A percentile compares a stretch with the other conserved stretches of the same genome.
Conservation (phyloP, 2,888 invertebrate species). For the Synanthedon formicaeformis region DNA sequence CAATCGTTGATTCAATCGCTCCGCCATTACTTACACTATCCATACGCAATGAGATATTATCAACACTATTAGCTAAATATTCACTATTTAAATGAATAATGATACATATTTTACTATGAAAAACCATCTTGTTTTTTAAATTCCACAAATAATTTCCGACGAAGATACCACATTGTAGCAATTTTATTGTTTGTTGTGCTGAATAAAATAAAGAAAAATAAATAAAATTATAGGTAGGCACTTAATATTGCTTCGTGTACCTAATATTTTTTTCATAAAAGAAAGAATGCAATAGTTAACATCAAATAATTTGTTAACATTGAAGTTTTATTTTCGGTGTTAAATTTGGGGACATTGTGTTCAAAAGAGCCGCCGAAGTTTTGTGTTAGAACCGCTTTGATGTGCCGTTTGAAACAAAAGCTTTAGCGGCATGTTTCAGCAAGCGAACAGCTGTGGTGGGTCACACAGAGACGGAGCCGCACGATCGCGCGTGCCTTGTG, state of each 20-base stretch:
- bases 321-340: no score
- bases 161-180: no score
- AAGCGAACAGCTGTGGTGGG: slow-evolving; percentile 38
- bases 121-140: not conserved
- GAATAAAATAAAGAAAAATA: no score
- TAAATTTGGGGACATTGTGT: not conserved
- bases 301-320: no score
- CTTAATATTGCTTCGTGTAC: no score
- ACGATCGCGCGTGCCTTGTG: slow-evolving; percentile 29
- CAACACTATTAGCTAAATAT: slow-evolving; percentile 39
- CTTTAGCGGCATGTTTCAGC: slow-evolving; percentile 29
- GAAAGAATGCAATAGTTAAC: no score
- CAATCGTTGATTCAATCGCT: slow-evolving; percentile 46
- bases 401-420: slow-evolving; percentile 19
- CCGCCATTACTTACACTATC: slow-evolving; percentile 39
- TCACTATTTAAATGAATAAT: slow-evolving; percentile 44
- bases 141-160: not conserved
- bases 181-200: no score
- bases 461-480: slow-evolving; percentile 27
- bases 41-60: slow-evolving; percentile 59
- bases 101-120: slow-evolving; percentile 37
- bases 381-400: not conserved
- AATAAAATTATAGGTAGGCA: no score
- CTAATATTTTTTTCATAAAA: no score
- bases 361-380: slow-evolving; percentile 1